Evolutionary conservation across 2,797 vertebrate species (phyloP).

Genomic region (Sebastes umbrosus): DNA sequence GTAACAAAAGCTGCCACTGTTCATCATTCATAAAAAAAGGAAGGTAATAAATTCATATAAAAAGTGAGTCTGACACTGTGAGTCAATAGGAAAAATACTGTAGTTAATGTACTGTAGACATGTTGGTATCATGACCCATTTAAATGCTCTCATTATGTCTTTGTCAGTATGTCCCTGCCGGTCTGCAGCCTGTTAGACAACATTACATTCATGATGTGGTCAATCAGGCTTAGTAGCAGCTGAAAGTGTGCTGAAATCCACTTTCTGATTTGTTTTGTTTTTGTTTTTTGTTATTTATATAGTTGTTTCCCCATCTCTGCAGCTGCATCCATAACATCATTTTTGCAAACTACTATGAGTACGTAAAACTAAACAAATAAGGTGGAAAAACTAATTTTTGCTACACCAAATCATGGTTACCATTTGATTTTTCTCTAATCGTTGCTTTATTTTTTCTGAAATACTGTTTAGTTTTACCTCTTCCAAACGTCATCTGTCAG

Average conservation of each 20-base stretch:
- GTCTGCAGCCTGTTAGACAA: constrained; percentile 35
- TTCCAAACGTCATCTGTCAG: background rate
- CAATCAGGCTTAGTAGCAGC: background rate
- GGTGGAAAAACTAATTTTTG: background rate
- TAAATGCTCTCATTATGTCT: background rate
- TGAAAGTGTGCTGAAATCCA: too few species aligned
- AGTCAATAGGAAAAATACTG: background rate
- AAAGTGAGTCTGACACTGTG: background rate
- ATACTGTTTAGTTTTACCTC: background rate
- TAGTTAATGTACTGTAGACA: background rate
- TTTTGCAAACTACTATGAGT: background rate
- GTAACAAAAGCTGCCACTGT: background rate
- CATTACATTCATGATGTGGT: constrained; percentile 18
- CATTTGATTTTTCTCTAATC: background rate
- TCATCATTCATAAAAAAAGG: too few species aligned
- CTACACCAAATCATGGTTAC: background rate
- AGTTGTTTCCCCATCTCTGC: background rate
- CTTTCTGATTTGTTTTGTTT: background rate
- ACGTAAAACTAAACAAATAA: background rate
- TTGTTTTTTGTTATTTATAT: background rate
- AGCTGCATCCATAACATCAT: background rate
- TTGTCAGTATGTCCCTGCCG: background rate
- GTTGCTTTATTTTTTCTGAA: background rate
- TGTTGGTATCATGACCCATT: background rate
- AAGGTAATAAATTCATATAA: background rate